phyloP scores from a whole-genome alignment of 1,140 invertebrate species.

The Venturia canescens region DNA sequence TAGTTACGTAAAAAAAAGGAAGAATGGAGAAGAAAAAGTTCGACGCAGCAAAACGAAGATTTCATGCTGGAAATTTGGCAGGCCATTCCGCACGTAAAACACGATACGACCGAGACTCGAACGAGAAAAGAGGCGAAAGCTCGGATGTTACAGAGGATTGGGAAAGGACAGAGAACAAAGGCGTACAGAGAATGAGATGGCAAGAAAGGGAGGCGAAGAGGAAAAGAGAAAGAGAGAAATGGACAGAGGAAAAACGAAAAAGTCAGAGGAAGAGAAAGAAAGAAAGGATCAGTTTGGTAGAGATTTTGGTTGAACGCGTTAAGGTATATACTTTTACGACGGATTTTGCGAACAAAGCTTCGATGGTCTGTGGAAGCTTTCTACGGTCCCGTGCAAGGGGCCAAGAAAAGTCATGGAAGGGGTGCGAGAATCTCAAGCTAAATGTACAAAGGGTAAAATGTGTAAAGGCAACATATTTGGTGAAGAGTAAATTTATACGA shows the following conservation, averaged over 20 bases:
- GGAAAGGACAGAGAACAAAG: neutral
- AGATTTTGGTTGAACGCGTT: constrained; percentile 22
- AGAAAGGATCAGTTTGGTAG: neutral
- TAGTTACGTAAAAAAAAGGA: neutral
- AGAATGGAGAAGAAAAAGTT: constrained; percentile 9
- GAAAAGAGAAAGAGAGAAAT: constrained; percentile 1
- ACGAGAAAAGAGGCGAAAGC: constrained; percentile 7
- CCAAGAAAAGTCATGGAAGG: constrained; percentile 10
- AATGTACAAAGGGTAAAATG: neutral
- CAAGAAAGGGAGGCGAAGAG: neutral
- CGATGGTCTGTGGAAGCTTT: neutral
- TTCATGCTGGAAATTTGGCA: constrained; percentile 5
- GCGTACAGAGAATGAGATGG: no score
- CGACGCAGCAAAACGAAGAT: neutral
- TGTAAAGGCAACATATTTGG: neutral
- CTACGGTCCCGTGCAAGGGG: neutral
- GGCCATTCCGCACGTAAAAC: constrained; percentile 20
- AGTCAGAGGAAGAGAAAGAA: neutral
- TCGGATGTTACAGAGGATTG: neutral
- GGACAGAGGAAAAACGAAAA: neutral
- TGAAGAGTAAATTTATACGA: constrained; percentile 1
- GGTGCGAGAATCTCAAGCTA: neutral
- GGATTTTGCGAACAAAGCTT: constrained; percentile 35
- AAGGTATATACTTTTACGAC: constrained; percentile 36
- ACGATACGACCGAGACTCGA: constrained; percentile 30